Evolutionary conservation across 2,797 vertebrate species (phyloP).

Genomic region (Siniperca undulata): DNA sequence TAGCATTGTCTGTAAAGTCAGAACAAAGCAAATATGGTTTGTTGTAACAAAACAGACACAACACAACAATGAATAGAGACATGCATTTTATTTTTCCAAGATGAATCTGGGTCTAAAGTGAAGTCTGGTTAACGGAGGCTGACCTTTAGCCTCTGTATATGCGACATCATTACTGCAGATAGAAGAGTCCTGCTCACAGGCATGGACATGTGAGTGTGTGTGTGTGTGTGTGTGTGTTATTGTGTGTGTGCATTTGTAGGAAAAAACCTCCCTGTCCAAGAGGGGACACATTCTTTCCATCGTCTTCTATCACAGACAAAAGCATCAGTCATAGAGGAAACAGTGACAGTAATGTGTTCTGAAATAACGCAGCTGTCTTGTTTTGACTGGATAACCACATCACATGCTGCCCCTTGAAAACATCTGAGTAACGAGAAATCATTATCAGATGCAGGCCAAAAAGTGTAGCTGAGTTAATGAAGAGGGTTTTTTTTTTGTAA

Average conservation of each 20-base stretch:
- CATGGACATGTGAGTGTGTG: neutral
- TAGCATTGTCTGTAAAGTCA: neutral
- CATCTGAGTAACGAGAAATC: neutral
- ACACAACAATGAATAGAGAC: neutral
- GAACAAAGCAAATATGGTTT: slow-evolving; percentile 19
- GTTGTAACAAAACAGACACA: slow-evolving; percentile 2
- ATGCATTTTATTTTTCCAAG: slow-evolving; percentile 1
- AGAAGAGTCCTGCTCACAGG: slow-evolving; percentile 39
- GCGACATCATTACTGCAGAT: slow-evolving; percentile 55
- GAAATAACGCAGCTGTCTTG: neutral
- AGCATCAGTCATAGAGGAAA: neutral
- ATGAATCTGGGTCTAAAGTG: neutral
- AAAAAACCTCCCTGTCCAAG: neutral
- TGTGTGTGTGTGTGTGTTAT: neutral
- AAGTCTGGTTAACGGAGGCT: slow-evolving; percentile 12
- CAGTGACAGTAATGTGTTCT: neutral
- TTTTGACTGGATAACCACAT: neutral
- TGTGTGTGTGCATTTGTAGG: neutral
- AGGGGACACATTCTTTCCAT: slow-evolving; percentile 10
- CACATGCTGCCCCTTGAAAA: neutral
- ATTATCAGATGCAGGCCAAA: neutral
- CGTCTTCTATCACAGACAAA: slow-evolving; percentile 16
- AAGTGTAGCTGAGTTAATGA: neutral
- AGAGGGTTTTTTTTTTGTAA: no score
- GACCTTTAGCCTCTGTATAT: slow-evolving; percentile 57